Evolutionary conservation across 1,140 invertebrate genomes (phyloP), one percentile per base, ranked within the genome.

Genomic region (Scaptomyza hsui): DNA sequence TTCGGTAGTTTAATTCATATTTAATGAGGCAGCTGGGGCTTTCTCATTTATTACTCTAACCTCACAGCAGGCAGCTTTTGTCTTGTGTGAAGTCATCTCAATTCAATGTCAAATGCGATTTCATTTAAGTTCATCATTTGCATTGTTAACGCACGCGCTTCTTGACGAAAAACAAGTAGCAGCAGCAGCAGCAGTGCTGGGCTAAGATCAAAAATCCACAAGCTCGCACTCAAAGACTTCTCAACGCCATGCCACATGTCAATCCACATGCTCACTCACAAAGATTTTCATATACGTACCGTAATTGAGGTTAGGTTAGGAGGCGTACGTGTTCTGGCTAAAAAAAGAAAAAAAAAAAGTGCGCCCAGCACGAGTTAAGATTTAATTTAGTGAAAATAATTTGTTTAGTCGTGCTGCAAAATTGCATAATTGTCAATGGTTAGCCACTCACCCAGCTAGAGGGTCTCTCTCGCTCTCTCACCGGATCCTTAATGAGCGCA

Each of bases 361-460:
- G 82, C 75, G 88, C 88, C 73, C 88, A 89, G 88, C 88, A 90
- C 88, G 88, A 89, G 88, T 83, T 88, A 88, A 90, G 81, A 90
- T 80, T 83, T 83, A 89, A 89, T 89, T 89, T 90, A 89, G 75
- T 83, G 73, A 80, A 89, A 86, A 82, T 89, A 89, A 89, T 89
- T 79, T 88, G 88, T 85, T 89, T 80, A 89, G 78, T 78, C 73
- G 72, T 89, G 72, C 79, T 79, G 85, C 85, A 79, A 73, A 80
- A 79, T 76, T 85, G 62, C 76, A 89, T 86, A 88, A 88, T 86
- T 86, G 78, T 86, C 75, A 82, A 82, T 78, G 61, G 72, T 59
- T 69, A 52, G 42, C 53, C 74, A 69, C 57, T 62, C 48, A 13
- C 10, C 10, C 32, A 37, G 35, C 16, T 62, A 41, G 15, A 39